Evolutionary conservation across 2,888 invertebrate species (phyloP).

Genomic region (Orthonychiurus folsomi): DNA sequence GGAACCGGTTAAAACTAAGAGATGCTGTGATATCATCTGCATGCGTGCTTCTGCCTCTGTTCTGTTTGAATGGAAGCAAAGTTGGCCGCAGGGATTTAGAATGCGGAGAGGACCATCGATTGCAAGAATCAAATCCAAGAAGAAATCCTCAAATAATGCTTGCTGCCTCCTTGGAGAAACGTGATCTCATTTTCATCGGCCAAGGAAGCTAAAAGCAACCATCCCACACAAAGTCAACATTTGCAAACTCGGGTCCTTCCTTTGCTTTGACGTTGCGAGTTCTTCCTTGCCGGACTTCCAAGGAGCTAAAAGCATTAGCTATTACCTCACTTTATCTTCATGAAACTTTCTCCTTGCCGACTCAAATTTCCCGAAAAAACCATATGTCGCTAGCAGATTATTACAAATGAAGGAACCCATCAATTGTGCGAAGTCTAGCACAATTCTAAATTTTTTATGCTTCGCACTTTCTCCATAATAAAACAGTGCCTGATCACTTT

Average conservation of each 20-base stretch:
- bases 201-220: background rate
- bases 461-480: no score
- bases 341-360: background rate
- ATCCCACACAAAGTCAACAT: background rate
- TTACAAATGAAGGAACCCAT: conserved; percentile 1
- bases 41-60: no score
- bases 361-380: background rate
- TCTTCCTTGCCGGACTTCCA: no score
- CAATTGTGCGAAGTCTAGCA: no score
- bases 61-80: background rate
- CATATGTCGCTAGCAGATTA: background rate
- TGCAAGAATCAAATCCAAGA: background rate
- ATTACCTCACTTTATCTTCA: background rate
- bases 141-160: conserved; percentile 1
- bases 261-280: no score
- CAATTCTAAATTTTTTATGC: no score
- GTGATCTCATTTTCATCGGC: background rate
- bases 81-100: background rate
- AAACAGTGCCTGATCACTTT: no score
- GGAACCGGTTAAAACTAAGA: background rate
- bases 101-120: no score
- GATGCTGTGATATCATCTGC: background rate
- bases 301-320: no score
- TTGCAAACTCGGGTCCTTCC: background rate
- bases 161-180: background rate